These are phyloP conservation scores for Coptodon rendalli DNA, from an alignment of 2,113 vertebrate species.

Conservation along the genomic window DNA sequence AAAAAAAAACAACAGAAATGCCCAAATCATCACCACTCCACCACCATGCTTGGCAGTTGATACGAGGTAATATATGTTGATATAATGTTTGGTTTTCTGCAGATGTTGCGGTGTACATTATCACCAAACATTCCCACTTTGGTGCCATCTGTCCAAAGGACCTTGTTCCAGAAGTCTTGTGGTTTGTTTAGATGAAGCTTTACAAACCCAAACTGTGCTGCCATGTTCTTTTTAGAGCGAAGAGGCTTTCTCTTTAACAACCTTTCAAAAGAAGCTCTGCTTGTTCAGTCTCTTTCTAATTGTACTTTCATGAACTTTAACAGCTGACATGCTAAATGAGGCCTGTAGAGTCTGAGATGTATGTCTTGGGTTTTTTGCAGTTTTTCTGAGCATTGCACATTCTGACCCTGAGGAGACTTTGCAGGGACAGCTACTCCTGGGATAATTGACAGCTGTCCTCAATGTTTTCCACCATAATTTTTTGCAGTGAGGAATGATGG, in stretches of 20 bases:
- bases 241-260: not conserved
- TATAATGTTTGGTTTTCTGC: not conserved
- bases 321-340: not conserved
- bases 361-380: not conserved
- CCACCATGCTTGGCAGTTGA: not conserved
- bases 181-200: not conserved
- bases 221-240: accelerated
- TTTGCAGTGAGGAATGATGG: not conserved
- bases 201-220: not conserved
- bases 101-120: not conserved
- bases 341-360: not conserved
- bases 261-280: not conserved
- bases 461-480: not conserved
- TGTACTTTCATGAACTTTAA: not conserved
- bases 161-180: not conserved
- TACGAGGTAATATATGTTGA: too few relatives aligned
- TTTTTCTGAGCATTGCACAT: not conserved
- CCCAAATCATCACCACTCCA: not conserved
- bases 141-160: not conserved
- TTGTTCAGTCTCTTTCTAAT: not conserved
- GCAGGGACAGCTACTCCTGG: not conserved
- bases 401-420: not conserved
- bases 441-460: not conserved
- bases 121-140: not conserved
- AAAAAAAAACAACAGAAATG: not conserved